phyloP scores from a whole-genome alignment of 2,888 invertebrate species.

The Chymomyza procnemis region DNA sequence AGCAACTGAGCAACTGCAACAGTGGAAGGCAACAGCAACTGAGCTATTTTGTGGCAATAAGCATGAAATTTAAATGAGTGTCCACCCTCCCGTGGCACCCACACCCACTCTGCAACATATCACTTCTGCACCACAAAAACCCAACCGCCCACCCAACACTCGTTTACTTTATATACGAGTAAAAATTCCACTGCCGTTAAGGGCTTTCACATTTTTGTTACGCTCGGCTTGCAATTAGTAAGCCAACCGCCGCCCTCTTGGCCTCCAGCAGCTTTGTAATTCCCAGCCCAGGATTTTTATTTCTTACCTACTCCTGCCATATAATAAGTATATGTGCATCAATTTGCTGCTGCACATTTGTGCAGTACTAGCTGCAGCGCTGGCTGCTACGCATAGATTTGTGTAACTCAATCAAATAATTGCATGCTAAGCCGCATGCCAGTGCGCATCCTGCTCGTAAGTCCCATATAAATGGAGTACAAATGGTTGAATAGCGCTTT shows the following conservation, averaged over 20 bases:
- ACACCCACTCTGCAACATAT: too few relatives aligned
- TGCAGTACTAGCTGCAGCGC: too few relatives aligned
- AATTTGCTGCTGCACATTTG: not conserved
- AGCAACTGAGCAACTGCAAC: constrained; percentile 30
- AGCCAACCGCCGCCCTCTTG: constrained; percentile 8
- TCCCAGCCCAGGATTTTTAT: not conserved
- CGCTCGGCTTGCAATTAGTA: constrained; percentile 64
- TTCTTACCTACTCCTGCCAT: not conserved
- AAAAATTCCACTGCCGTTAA: not conserved
- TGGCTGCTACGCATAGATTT: constrained; percentile 16
- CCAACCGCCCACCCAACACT: too few relatives aligned
- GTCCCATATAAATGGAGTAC: constrained; percentile 2
- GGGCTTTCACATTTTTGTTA: constrained; percentile 15
- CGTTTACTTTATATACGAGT: not conserved
- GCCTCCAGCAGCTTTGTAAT: not conserved
- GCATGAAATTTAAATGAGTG: constrained; percentile 71
- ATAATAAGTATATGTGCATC: constrained; percentile 16
- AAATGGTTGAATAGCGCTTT: constrained; percentile 34
- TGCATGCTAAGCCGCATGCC: constrained; percentile 12
- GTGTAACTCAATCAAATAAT: constrained; percentile 48
- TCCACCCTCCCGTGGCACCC: constrained; percentile 22
- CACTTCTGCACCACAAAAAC: too few relatives aligned
- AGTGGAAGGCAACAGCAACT: constrained; percentile 47
- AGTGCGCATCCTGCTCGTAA: not conserved
- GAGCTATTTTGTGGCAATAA: constrained; percentile 71